Base-by-base conservation (phyloP, 2,113 vertebrate species). In the Eudyptes chrysolophus region DNA sequence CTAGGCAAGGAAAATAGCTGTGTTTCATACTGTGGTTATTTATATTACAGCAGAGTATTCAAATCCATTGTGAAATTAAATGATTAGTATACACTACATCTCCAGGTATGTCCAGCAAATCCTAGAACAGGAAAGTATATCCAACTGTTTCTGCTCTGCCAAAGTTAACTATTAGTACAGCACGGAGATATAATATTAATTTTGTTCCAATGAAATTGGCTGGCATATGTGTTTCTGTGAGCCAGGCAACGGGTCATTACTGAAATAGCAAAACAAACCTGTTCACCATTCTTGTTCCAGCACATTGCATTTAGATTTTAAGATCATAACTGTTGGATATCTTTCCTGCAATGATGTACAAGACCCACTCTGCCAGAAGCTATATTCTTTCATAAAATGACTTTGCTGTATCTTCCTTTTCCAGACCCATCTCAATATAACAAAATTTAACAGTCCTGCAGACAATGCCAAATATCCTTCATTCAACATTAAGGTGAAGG, bases 161-260 rank as follows among this genome's bases (percentile, higher is more conserved):
- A 97, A 95, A 96, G 90, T 96, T 98, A 98, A 97, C 97, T 98
- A 97, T 96, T 97, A 96, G 96, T 97, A 87, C 94, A 97, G 95
- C 94, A 90, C 3, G 11, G 96, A 98, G 93, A 95, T 71, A 95
- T 95, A 87, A 94, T 98, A 97, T 92, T 97, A 97, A 98, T 98
- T 98, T 97, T 89, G 79, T 97, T 97, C 89, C 83, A 95, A 90
- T 94, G 93, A 97, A 98, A 90, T 97, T 98, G 98, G 97, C 97
- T 97, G 96, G 93, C 82, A 86, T 97, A 92, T 84, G 96, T 94
- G 42, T 93, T 96, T 70, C 87, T 97, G 60, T 92, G 91, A 97
- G 95, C 97, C 97, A 98, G 89, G 92, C 90, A 96, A 92, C 81
- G 97, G 95, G 94, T 97, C 96, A 96, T 97, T 97, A 98, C 54